Conservation (phyloP, 2,888 invertebrate species). For the Merodon equestris region DNA sequence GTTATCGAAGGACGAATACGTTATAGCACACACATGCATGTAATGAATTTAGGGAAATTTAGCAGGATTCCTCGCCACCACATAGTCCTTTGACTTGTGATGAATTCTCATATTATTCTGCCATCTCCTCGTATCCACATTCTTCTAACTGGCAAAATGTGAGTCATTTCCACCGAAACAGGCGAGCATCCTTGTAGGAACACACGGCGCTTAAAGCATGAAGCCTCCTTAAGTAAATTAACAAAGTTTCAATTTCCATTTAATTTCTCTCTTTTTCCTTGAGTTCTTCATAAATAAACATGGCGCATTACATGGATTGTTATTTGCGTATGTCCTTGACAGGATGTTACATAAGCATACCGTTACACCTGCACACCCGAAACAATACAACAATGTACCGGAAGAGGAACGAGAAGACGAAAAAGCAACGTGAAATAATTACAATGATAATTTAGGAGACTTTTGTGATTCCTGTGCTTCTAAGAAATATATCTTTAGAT, state of each 20-base stretch:
- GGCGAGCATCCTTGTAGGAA: too few relatives aligned
- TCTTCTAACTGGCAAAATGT: too few relatives aligned
- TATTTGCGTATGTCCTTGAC: conserved; percentile 40
- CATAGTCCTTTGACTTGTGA: conserved; percentile 26
- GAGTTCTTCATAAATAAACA: conserved; percentile 53
- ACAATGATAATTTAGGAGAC: conserved; percentile 47
- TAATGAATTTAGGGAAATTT: conserved; percentile 30
- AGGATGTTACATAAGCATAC: conserved; percentile 23
- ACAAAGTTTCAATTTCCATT: conserved; percentile 63
- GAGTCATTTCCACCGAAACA: too few relatives aligned
- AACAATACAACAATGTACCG: conserved; percentile 27
- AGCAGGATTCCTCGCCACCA: conserved; percentile 28
- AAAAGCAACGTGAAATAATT: conserved; percentile 20
- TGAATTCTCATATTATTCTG: conserved; percentile 25
- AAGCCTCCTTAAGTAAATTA: conserved; percentile 51
- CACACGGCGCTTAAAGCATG: not conserved
- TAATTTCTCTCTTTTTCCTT: conserved; percentile 34
- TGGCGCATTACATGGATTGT: conserved; percentile 44
- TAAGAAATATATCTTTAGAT: not conserved
- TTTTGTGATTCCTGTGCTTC: conserved; percentile 19
- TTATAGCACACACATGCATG: conserved; percentile 6
- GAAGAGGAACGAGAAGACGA: too few relatives aligned
- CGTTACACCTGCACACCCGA: conserved; percentile 17
- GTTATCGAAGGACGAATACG: conserved; percentile 6
- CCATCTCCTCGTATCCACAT: conserved; percentile 36